Evolutionary conservation across 2,888 invertebrate genomes (phyloP).

Genomic region (Venusia cambrica): DNA sequence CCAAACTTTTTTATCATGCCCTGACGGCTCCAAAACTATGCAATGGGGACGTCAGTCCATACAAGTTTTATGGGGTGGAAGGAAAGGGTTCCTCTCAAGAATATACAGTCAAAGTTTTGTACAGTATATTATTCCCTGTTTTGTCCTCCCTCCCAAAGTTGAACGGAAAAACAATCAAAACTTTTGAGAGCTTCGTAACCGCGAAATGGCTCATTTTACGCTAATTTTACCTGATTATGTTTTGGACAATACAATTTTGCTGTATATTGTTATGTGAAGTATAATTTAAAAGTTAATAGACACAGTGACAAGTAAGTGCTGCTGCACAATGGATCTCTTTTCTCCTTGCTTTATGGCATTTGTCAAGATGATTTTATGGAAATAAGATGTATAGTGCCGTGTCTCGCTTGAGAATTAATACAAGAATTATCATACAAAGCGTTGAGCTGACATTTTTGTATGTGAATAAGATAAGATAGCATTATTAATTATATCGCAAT

Average conservation of each 20-base stretch:
- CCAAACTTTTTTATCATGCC: slow-evolving; percentile 58
- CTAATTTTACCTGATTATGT: slow-evolving; percentile 22
- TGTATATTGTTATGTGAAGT: too few species aligned
- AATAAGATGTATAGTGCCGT: too few species aligned
- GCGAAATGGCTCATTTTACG: slow-evolving; percentile 28
- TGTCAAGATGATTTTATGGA: too few species aligned
- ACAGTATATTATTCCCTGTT: slow-evolving; percentile 44
- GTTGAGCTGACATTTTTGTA: too few species aligned
- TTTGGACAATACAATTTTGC: slow-evolving; percentile 10
- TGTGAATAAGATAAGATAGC: too few species aligned
- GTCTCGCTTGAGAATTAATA: too few species aligned
- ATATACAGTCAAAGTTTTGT: slow-evolving; percentile 63
- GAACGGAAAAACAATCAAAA: slow-evolving; percentile 33
- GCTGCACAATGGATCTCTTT: too few species aligned
- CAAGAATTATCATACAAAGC: too few species aligned
- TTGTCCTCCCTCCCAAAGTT: slow-evolving; percentile 28
- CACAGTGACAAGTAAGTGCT: too few species aligned
- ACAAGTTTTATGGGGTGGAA: slow-evolving; percentile 76
- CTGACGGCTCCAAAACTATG: slow-evolving; percentile 60
- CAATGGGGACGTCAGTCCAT: slow-evolving; percentile 61
- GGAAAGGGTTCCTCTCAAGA: slow-evolving; percentile 70
- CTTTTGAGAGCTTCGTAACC: slow-evolving; percentile 22
- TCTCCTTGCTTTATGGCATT: too few species aligned
- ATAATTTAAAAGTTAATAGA: too few species aligned
- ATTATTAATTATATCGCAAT: too few species aligned